Conservation (phyloP, 2,888 invertebrate species). For the Eugnorisma glareosa region DNA sequence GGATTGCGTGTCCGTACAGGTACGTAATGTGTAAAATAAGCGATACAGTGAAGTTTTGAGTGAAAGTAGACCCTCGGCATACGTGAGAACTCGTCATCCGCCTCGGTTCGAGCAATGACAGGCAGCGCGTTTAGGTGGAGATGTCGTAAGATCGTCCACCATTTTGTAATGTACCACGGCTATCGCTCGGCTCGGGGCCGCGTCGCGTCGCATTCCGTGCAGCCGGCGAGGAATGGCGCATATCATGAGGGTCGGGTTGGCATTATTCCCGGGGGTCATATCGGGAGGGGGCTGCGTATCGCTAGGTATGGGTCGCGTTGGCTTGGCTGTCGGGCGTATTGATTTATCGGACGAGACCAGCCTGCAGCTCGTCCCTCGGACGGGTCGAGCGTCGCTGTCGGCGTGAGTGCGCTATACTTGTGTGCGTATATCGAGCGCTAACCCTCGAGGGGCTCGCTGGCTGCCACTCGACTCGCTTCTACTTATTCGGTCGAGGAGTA, state of each 20-base stretch:
- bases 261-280: conserved; percentile 88
- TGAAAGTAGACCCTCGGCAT: conserved; percentile 89
- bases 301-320: conserved; percentile 83
- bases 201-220: conserved; percentile 89
- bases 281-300: conserved; percentile 85
- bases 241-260: conserved; percentile 87
- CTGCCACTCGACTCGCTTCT: conserved; percentile 90
- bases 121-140: conserved; percentile 89
- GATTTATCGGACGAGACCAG: conserved; percentile 90
- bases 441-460: conserved; percentile 90
- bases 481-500: conserved; percentile 89
- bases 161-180: conserved; percentile 90
- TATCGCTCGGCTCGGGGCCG: conserved; percentile 89
- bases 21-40: conserved; percentile 86
- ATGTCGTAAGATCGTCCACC: conserved; percentile 91
- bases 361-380: conserved; percentile 87
- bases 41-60: conserved; percentile 83
- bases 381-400: conserved; percentile 87
- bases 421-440: conserved; percentile 90
- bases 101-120: conserved; percentile 88
- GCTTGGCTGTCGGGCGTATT: conserved; percentile 87
- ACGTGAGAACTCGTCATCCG: conserved; percentile 90
- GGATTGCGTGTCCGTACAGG: conserved; percentile 92
- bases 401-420: conserved; percentile 85
- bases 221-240: conserved; percentile 87